These are phyloP conservation scores for Epiblema foenella DNA, from an alignment of 2,888 invertebrate species.

Conservation along the genomic window DNA sequence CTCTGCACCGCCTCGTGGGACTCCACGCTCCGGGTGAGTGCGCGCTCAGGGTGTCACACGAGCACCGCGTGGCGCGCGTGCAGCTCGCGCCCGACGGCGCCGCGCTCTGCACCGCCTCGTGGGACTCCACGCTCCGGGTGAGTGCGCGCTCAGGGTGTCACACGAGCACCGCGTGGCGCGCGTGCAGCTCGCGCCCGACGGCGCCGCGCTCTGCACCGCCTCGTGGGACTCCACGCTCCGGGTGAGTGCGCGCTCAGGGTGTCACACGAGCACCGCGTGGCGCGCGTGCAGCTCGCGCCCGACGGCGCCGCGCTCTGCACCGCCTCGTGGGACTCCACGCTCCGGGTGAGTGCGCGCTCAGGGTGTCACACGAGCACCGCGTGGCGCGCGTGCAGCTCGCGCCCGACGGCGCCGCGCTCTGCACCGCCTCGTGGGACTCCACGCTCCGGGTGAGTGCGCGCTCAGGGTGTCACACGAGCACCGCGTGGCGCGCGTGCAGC, in stretches of 20 bases:
- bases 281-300: constrained; percentile 96
- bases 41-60: constrained; percentile 97
- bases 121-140: constrained; percentile 98
- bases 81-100: constrained; percentile 99
- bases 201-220: constrained; percentile 98
- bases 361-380: constrained; percentile 98
- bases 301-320: constrained; percentile 99
- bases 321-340: constrained; percentile 99
- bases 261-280: constrained; percentile 98
- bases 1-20: constrained; percentile 99
- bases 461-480: constrained; percentile 99
- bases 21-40: constrained; percentile 96
- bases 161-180: constrained; percentile 98
- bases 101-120: constrained; percentile 97
- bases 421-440: constrained; percentile 99
- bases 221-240: constrained; percentile 99
- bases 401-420: constrained; percentile 98
- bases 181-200: constrained; percentile 97
- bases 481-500: constrained; percentile 95
- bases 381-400: constrained; percentile 96
- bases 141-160: constrained; percentile 95
- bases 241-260: constrained; percentile 95
- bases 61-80: constrained; percentile 96
- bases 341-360: constrained; percentile 94
- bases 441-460: constrained; percentile 94